Evolutionary conservation across 2,797 vertebrate species (phyloP).

Genomic region (Mycteria americana): DNA sequence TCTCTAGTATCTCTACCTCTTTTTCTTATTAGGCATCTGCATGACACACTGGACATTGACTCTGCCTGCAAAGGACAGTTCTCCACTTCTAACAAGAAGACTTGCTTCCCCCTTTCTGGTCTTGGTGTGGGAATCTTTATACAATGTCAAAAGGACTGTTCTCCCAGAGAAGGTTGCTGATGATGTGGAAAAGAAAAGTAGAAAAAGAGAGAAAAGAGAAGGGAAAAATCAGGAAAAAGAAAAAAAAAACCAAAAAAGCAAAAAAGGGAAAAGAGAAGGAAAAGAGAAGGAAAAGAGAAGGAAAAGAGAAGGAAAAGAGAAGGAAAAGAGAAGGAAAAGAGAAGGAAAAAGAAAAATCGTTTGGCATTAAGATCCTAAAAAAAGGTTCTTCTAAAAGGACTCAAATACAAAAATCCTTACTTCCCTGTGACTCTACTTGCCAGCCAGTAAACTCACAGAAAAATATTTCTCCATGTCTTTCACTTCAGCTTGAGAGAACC

Average conservation of each 20-base stretch:
- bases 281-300: background rate
- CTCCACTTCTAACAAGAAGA: background rate
- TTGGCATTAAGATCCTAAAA: background rate
- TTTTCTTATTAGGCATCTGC: background rate
- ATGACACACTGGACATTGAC: background rate
- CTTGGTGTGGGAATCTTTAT: accelerated
- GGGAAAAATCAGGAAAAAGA: background rate
- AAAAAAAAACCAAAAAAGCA: background rate
- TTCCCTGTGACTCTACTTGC: background rate
- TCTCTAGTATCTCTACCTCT: background rate
- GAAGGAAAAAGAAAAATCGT: background rate
- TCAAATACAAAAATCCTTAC: background rate
- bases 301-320: too few relatives aligned
- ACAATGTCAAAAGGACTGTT: background rate
- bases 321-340: too few relatives aligned
- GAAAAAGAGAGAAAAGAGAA: background rate
- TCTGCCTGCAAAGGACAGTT: background rate
- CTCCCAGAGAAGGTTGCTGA: background rate
- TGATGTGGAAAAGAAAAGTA: background rate
- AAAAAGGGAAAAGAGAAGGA: background rate
- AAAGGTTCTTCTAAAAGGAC: background rate
- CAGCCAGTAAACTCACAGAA: background rate
- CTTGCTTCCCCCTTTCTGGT: background rate
- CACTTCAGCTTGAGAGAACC: background rate
- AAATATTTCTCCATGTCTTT: background rate